A percentile compares a stretch with the other conserved stretches of the same genome.
These are phyloP conservation scores for Corvus cornix DNA, from an alignment of 2,113 vertebrate genomes.

Conservation along the genomic window DNA sequence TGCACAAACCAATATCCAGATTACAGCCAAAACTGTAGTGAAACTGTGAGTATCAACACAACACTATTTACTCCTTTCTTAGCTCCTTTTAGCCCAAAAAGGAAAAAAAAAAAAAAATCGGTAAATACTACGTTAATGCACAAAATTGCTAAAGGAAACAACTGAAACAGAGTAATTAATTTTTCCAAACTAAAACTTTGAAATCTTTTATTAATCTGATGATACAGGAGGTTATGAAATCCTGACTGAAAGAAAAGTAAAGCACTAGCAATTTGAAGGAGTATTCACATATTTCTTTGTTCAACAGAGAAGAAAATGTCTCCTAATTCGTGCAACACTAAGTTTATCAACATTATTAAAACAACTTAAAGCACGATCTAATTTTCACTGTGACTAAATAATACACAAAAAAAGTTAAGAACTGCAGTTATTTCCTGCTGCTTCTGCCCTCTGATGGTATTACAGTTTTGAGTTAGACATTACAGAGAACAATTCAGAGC, in stretches of 20 bases:
- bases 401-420: not conserved
- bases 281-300: not conserved
- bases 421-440: not conserved
- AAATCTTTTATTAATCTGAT: not conserved
- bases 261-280: not conserved
- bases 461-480: not conserved
- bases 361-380: not conserved
- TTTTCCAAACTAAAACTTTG: not conserved
- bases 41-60: not conserved
- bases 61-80: not conserved
- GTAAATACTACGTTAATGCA: not conserved
- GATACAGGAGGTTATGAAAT: not conserved
- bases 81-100: not conserved
- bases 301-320: not conserved
- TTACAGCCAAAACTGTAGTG: not conserved
- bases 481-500: not conserved
- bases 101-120: not conserved
- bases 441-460: constrained; percentile 19
- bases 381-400: not conserved
- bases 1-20: not conserved
- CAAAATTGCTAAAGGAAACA: not conserved
- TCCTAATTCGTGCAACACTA: not conserved
- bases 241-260: not conserved
- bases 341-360: not conserved
- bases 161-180: not conserved